phyloP scores from a whole-genome alignment of 2,113 vertebrate genomes.

The Baryphthengus martii region DNA sequence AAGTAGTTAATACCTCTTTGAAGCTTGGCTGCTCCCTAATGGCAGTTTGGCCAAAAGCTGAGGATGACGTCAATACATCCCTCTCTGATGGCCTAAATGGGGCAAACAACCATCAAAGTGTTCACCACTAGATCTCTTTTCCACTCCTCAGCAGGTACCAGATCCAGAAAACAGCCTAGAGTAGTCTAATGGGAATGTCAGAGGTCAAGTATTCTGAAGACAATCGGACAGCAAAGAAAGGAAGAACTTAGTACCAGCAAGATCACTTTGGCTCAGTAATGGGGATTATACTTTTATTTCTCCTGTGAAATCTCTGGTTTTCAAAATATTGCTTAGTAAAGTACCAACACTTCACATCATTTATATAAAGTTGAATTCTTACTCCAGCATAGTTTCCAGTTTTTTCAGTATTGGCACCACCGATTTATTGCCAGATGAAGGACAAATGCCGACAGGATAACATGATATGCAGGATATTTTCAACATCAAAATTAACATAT shows the following conservation, averaged over 20 bases:
- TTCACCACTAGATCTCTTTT: neutral
- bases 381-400: neutral
- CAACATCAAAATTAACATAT: neutral
- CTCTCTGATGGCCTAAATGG: neutral
- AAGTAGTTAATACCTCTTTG: no score
- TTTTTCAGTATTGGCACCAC: neutral
- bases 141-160: neutral
- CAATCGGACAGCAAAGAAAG: neutral
- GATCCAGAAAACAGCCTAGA: neutral
- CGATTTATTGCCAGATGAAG: neutral
- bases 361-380: neutral
- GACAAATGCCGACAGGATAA: neutral
- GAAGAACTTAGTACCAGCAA: neutral
- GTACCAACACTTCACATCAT: neutral
- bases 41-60: neutral
- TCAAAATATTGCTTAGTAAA: neutral
- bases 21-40: neutral
- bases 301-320: neutral
- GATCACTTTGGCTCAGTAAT: neutral
- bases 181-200: neutral
- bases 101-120: accelerated
- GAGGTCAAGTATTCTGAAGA: neutral
- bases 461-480: neutral
- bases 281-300: neutral
- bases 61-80: neutral